Percentiles rank a stretch among this genome's conserved stretches.
These are phyloP conservation scores for Agrilus mali DNA, from an alignment of 2,888 invertebrate species.

Conservation along the genomic window DNA sequence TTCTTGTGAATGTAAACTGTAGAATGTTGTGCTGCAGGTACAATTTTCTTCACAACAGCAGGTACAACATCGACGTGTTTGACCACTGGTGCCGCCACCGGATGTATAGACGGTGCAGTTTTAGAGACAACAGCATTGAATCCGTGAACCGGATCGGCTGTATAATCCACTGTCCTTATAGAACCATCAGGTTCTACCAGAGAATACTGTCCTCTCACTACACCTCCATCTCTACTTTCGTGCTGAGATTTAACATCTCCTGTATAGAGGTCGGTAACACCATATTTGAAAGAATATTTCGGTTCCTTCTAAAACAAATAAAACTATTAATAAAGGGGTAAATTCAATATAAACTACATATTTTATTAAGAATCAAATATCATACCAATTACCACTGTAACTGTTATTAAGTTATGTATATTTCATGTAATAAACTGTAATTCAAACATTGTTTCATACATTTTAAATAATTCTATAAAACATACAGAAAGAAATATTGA, in stretches of 20 bases:
- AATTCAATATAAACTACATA: too few relatives aligned
- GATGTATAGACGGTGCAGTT: constrained; percentile 38
- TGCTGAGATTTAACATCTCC: constrained; percentile 49
- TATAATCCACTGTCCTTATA: constrained; percentile 36
- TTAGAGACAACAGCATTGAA: constrained; percentile 46
- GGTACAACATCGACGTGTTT: constrained; percentile 17
- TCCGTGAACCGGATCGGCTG: constrained; percentile 44
- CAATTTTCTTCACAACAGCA: constrained; percentile 21
- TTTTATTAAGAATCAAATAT: too few relatives aligned
- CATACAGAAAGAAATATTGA: too few relatives aligned
- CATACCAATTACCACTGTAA: too few relatives aligned
- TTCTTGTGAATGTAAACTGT: too few relatives aligned
- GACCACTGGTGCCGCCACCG: constrained; percentile 21
- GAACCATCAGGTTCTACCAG: constrained; percentile 36
- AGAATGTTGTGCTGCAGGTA: constrained; percentile 15
- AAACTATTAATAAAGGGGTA: neutral
- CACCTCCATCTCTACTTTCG: constrained; percentile 49
- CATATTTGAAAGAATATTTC: constrained; percentile 46
- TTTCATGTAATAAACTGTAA: too few relatives aligned
- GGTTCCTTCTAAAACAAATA: constrained; percentile 36
- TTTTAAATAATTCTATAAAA: too few relatives aligned
- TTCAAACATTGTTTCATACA: too few relatives aligned
- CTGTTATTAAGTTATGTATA: too few relatives aligned
- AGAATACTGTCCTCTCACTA: constrained; percentile 38
- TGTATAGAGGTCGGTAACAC: constrained; percentile 49